A percentile compares a stretch with the other conserved stretches of the same genome.
Evolutionary conservation across 2,113 vertebrate genomes (phyloP).

Genomic region (Trinectes maculatus): DNA sequence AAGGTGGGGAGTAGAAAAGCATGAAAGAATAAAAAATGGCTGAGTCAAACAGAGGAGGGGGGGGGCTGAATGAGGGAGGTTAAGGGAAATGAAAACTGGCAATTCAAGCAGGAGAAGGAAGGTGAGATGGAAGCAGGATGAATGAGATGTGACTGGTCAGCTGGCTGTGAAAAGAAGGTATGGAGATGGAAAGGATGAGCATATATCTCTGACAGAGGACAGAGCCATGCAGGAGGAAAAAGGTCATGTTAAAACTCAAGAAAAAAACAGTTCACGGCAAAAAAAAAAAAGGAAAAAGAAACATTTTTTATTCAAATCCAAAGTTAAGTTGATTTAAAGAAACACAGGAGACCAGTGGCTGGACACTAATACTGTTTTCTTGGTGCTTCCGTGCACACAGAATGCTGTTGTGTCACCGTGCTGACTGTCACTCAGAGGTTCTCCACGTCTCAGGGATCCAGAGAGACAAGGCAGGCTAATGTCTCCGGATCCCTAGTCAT

Average conservation of each 20-base stretch:
- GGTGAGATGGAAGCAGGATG: slow-evolving; percentile 18
- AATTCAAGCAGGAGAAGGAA: slow-evolving; percentile 16
- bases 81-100: background rate
- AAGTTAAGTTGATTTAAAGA: too few relatives aligned
- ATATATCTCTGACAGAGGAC: background rate
- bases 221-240: background rate
- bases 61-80: background rate
- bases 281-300: background rate
- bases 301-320: too few relatives aligned
- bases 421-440: slow-evolving; percentile 6
- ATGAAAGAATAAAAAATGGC: background rate
- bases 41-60: background rate
- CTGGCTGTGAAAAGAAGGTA: background rate
- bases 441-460: slow-evolving; percentile 37
- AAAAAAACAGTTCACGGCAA: slow-evolving; percentile 14
- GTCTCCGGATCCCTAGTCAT: slow-evolving; percentile 37
- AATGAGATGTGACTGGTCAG: slow-evolving; percentile 22
- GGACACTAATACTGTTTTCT: background rate
- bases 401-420: background rate
- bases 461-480: slow-evolving; percentile 35
- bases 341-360: too few relatives aligned
- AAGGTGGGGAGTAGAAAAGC: background rate
- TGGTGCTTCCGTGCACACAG: background rate
- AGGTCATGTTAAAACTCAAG: background rate
- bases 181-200: slow-evolving; percentile 3